Conservation (phyloP, 2,113 vertebrate species). For the Mugil cephalus region DNA sequence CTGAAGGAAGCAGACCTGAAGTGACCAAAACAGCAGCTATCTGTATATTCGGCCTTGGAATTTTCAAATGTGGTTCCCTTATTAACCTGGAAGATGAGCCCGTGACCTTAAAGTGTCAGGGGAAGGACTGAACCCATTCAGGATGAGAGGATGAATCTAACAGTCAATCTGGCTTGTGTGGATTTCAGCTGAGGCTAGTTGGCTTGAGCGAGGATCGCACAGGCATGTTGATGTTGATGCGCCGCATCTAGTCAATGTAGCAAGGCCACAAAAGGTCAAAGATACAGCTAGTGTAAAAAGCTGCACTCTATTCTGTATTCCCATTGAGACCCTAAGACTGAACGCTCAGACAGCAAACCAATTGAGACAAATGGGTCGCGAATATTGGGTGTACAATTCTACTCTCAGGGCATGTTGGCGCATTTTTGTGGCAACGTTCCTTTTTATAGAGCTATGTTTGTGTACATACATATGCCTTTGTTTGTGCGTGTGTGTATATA, state of each 20-base stretch:
- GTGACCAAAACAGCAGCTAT: constrained; percentile 9
- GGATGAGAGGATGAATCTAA: constrained; percentile 3
- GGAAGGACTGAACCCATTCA: constrained; percentile 14
- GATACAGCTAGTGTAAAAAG: constrained; percentile 72
- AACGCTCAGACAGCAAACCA: constrained; percentile 66
- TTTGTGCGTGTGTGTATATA: constrained; percentile 33
- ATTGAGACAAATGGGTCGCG: constrained; percentile 80
- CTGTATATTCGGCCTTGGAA: constrained; percentile 7
- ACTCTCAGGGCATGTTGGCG: constrained; percentile 56
- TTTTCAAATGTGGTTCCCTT: constrained; percentile 6
- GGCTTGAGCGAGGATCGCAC: constrained; percentile 26
- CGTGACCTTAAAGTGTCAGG: constrained; percentile 20
- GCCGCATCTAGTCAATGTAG: constrained; percentile 45
- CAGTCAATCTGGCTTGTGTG: not conserved
- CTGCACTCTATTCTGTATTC: constrained; percentile 75
- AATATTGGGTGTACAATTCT: constrained; percentile 65
- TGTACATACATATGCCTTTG: constrained; percentile 21
- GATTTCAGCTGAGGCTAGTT: constrained; percentile 25
- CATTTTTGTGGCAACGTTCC: constrained; percentile 52
- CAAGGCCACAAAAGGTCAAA: constrained; percentile 69
- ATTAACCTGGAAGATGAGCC: constrained; percentile 17
- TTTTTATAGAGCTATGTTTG: constrained; percentile 43
- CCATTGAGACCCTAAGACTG: constrained; percentile 73
- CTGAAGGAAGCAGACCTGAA: constrained; percentile 6
- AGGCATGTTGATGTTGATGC: constrained; percentile 36